phyloP scores from a whole-genome alignment of 1,140 invertebrate species.

The Zaprionus capensis region DNA sequence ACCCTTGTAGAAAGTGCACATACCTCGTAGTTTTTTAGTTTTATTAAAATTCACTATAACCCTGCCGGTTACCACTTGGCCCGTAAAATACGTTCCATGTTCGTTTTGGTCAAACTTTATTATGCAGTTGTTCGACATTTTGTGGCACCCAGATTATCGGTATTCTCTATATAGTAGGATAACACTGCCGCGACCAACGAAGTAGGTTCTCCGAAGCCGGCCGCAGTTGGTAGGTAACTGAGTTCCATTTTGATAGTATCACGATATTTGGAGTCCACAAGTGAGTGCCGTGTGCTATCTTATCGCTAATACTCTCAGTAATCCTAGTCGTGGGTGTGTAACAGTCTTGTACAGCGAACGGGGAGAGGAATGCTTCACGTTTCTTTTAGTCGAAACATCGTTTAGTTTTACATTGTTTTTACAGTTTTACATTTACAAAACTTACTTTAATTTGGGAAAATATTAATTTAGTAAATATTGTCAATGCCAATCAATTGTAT shows the following conservation, averaged over 20 bases:
- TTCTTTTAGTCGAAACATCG: neutral
- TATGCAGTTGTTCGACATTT: constrained; percentile 81
- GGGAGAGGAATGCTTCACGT: neutral
- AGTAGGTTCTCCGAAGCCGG: constrained; percentile 42
- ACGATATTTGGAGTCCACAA: constrained; percentile 14
- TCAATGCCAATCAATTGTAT: neutral
- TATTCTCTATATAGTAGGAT: neutral
- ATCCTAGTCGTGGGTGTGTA: constrained; percentile 23
- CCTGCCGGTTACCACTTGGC: constrained; percentile 85
- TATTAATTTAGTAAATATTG: too few species aligned
- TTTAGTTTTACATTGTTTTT: neutral
- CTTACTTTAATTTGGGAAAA: too few species aligned
- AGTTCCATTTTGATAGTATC: constrained; percentile 26
- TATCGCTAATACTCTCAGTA: constrained; percentile 35
- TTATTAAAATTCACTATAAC: constrained; percentile 85
- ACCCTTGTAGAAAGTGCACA: constrained; percentile 6
- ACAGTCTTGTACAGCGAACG: neutral
- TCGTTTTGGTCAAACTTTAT: constrained; percentile 86
- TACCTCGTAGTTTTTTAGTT: constrained; percentile 85
- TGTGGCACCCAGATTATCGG: neutral
- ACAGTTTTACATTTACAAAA: neutral
- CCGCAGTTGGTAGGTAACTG: constrained; percentile 56
- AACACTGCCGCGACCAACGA: neutral
- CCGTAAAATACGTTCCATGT: constrained; percentile 85
- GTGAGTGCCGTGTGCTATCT: constrained; percentile 31